Evolutionary conservation across 2,888 invertebrate species (phyloP).

Genomic region (Mycalesis mineus): DNA sequence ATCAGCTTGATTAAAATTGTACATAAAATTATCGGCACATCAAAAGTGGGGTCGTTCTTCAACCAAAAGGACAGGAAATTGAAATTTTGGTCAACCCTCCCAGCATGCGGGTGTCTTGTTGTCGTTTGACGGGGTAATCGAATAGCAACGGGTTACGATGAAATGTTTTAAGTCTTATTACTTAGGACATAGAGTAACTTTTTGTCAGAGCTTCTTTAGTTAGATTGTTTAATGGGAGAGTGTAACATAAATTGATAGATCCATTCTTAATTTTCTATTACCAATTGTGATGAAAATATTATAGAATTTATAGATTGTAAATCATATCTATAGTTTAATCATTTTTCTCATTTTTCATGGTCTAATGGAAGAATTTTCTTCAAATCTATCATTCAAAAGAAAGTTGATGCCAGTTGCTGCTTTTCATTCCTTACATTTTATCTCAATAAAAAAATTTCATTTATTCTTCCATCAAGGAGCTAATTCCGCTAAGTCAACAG

Average conservation of each 20-base stretch:
- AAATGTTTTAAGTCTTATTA: background rate
- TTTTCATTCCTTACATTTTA: background rate
- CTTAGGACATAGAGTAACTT: background rate
- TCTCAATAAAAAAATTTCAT: constrained; percentile 13
- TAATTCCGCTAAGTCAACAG: constrained; percentile 42
- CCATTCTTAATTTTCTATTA: no score
- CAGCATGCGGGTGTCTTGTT: constrained; percentile 12
- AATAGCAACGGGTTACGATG: constrained; percentile 4
- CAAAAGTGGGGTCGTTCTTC: constrained; percentile 15
- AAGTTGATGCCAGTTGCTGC: background rate
- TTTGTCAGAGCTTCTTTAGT: background rate
- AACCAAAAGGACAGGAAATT: constrained; percentile 16
- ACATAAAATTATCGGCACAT: constrained; percentile 26
- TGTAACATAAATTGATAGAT: no score
- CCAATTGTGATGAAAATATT: no score
- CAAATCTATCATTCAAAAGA: background rate
- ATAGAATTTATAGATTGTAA: no score
- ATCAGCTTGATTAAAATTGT: constrained; percentile 25
- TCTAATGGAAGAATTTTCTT: no score
- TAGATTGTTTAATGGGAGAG: background rate
- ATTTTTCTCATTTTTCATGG: no score
- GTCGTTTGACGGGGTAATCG: constrained; percentile 5
- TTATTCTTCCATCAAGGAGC: constrained; percentile 26
- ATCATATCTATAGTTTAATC: no score
- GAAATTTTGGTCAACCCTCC: constrained; percentile 12